phyloP scores from a whole-genome alignment of 2,888 invertebrate species.

The Eupsilia transversa region DNA sequence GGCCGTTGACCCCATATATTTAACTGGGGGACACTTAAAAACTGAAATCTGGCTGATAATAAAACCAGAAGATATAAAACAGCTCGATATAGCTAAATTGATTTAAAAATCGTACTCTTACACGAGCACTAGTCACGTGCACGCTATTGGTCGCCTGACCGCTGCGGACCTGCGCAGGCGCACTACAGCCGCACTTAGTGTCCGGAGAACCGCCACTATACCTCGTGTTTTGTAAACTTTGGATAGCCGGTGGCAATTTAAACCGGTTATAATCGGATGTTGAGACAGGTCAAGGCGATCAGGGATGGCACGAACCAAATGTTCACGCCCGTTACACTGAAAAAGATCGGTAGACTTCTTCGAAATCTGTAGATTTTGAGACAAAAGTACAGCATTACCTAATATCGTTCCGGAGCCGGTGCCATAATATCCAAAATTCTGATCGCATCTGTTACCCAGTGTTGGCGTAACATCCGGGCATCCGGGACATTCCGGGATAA shows the following conservation, averaged over 20 bases:
- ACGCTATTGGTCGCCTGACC: slow-evolving; percentile 62
- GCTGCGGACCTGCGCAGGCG: slow-evolving; percentile 64
- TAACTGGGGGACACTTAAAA: slow-evolving; percentile 66
- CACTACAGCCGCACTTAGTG: slow-evolving; percentile 61
- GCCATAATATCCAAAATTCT: background rate
- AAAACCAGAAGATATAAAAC: slow-evolving; percentile 49
- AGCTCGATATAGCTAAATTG: slow-evolving; percentile 12
- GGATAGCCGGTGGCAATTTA: slow-evolving; percentile 61
- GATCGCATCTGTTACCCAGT: background rate
- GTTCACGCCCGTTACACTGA: background rate
- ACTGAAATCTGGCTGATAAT: slow-evolving; percentile 56
- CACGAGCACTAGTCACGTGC: slow-evolving; percentile 45
- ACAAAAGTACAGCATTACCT: background rate
- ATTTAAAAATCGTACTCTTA: slow-evolving; percentile 35
- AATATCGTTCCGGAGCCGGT: background rate
- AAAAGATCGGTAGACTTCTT: background rate
- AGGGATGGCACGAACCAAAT: slow-evolving; percentile 63
- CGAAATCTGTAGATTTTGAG: background rate
- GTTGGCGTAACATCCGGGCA: background rate
- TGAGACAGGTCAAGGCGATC: slow-evolving; percentile 58
- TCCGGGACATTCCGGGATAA: background rate
- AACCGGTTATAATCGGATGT: slow-evolving; percentile 70
- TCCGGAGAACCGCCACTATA: slow-evolving; percentile 64
- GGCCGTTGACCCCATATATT: slow-evolving; percentile 81
- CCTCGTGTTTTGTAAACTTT: slow-evolving; percentile 80